Base-by-base conservation (phyloP, 2,113 vertebrate species). In the Nothobranchius furzeri region DNA sequence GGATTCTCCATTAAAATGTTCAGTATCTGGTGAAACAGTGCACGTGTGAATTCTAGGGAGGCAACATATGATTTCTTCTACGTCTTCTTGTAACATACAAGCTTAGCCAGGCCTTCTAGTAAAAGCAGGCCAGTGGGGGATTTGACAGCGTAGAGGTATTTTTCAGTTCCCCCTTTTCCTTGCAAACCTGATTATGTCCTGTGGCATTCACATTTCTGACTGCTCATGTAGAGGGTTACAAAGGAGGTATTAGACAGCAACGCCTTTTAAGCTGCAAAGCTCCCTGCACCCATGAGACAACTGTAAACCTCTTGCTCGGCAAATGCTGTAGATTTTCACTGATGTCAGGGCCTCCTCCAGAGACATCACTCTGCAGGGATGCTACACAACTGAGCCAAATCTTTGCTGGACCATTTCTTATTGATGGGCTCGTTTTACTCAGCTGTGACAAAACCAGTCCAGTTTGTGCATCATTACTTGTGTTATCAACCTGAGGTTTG, bases 401-500 rank as follows among this genome's bases (percentile, higher is more conserved):
- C 63, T 64, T 64, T 50, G 48, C 79, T 42, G 54, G 20, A 62
- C 54, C 25, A 50, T 84, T 81, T 85, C 70, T 85, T 78, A 83
- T 82, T 81, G 79, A 79, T 52, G 71, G 68, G 17, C 59, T 74
- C 37, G 9, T 43, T 63, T 53, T 75, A 60, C 64, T 72, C 71
- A 2, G 49, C 60, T 30, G 20, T 60, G 14, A 35, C 68, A 20
- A 57, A 79, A 71, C 36, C 53, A 35, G 81, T 73, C 81, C 81
- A 69, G 40, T 60, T 63, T 60, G 52, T 51, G 52, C 62, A 36
- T 70, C 58, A 35, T 75, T 6, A 46, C 58, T 52, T 64, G 61
- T 24, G 37, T 48, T 77, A 40, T 60, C 73, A 77, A 17, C 51
- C 60, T 52, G 53, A 42, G 15, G 46, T 14, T 25, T 3, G 30